phyloP scores from a whole-genome alignment of 2,797 vertebrate genomes.

The Sebastes elongatus region DNA sequence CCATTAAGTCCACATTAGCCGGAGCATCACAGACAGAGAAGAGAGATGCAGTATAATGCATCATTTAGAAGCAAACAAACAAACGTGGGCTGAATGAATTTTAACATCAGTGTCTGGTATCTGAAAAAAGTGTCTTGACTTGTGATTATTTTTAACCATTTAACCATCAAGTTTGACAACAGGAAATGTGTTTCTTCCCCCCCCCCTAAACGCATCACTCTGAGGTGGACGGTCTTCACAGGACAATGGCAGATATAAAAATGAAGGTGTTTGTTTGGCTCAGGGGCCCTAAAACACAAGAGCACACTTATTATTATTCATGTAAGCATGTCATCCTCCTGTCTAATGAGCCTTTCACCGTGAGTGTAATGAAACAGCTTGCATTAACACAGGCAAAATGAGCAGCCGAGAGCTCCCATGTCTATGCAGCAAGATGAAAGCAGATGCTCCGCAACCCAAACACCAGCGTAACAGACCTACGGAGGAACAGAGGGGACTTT shows the following conservation, averaged over 20 bases:
- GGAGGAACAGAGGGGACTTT: slow-evolving; percentile 56
- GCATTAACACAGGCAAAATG: slow-evolving; percentile 79
- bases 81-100: slow-evolving; percentile 30
- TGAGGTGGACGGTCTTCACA: slow-evolving; percentile 24
- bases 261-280: slow-evolving; percentile 52
- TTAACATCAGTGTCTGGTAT: neutral
- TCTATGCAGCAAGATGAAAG: slow-evolving; percentile 74
- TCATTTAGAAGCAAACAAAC: slow-evolving; percentile 45
- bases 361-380: slow-evolving; percentile 77
- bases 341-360: slow-evolving; percentile 80
- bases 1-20: slow-evolving; percentile 67
- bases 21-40: slow-evolving; percentile 18
- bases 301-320: slow-evolving; percentile 78
- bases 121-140: neutral
- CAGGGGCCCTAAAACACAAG: slow-evolving; percentile 64
- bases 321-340: slow-evolving; percentile 77
- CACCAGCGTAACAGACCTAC: slow-evolving; percentile 49
- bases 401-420: slow-evolving; percentile 70
- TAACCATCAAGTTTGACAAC: neutral
- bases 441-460: slow-evolving; percentile 77
- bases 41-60: slow-evolving; percentile 39
- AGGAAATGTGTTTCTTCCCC: neutral
- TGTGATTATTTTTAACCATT: neutral
- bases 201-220: neutral
- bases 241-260: slow-evolving; percentile 38